These are phyloP conservation scores for Leucophenga montana DNA, from an alignment of 2,888 invertebrate genomes.

Conservation along the genomic window DNA sequence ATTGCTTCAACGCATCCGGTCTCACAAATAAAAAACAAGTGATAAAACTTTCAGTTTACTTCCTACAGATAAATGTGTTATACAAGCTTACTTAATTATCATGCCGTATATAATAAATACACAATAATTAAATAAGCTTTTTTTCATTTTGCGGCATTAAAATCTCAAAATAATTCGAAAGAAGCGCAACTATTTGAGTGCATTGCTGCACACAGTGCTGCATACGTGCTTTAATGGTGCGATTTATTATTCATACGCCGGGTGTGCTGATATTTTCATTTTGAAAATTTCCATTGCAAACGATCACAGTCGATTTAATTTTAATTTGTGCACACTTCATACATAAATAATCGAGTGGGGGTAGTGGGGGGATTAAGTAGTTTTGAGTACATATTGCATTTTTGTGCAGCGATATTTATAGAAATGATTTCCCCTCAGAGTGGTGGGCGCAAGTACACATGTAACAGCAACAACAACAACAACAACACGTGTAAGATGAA, in stretches of 20 bases:
- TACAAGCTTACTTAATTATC: no score
- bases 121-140: no score
- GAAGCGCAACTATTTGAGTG: not conserved
- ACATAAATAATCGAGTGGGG: slow-evolving; percentile 52
- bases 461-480: slow-evolving; percentile 26
- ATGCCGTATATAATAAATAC: no score
- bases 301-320: slow-evolving; percentile 58
- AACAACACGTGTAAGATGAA: not conserved
- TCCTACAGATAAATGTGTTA: no score
- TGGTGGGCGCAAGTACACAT: slow-evolving; percentile 21
- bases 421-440: slow-evolving; percentile 47
- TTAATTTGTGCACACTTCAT: slow-evolving; percentile 57
- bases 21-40: no score
- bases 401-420: slow-evolving; percentile 40
- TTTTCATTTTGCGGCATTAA: no score
- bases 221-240: slow-evolving; percentile 30
- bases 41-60: no score
- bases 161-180: no score
- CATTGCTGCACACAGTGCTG: not conserved
- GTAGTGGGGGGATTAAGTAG: not conserved
- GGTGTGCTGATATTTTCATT: slow-evolving; percentile 26
- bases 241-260: slow-evolving; percentile 54
- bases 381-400: not conserved
- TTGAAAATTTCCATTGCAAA: slow-evolving; percentile 26
- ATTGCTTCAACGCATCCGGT: no score